Evolutionary conservation across 2,113 vertebrate species (phyloP), one percentile per base, ranked within the genome.

Genomic region (Toxotes jaculatrix): DNA sequence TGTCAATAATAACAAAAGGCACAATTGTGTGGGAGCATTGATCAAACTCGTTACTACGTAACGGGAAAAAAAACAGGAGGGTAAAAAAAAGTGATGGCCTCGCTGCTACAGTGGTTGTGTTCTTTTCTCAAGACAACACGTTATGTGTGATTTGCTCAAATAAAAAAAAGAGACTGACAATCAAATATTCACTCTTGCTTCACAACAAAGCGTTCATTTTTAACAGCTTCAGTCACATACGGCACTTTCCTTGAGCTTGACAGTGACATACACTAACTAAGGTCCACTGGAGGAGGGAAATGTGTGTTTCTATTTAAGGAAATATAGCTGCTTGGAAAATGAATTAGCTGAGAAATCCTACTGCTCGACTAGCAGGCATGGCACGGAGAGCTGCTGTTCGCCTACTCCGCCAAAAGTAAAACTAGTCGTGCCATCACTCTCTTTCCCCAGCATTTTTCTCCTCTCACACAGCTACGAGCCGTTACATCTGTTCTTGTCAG

Each of bases 401-500:
- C 80, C 66, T 27, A 60, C 62, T 38, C 7, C 69, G 82, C 64
- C 65, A 68, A 79, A 86, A 77, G 51, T 77, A 75, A 68, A 74
- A 80, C 70, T 12, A 84, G 36, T 27, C 12, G 31, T 64, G 17
- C 69, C 45, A 65, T 86, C 74, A 8, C 63, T 11, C 63, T 59
- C 42, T 57, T 51, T 77, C 81, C 38, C 11, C 67, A 56, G 53
- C 17, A 27, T 80, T 85, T 71, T 60, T 42, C 53, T 55, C 7
- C 34, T 65, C 66, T 72, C 47, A 53, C 17, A 42, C 59, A 53
- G 64, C 63, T 53, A 64, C 36, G 13, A 80, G 73, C 84, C 32
- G 40, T 59, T 68, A 45, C 80, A 88, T 84, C 82, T 73, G 84
- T 84, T 77, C 79, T 55, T 62, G 36, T 81, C 80, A 82, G 80